Percentiles rank a stretch among this genome's conserved stretches.
phyloP scores from a whole-genome alignment of 2,113 vertebrate species.

The Tachysurus vachellii region DNA sequence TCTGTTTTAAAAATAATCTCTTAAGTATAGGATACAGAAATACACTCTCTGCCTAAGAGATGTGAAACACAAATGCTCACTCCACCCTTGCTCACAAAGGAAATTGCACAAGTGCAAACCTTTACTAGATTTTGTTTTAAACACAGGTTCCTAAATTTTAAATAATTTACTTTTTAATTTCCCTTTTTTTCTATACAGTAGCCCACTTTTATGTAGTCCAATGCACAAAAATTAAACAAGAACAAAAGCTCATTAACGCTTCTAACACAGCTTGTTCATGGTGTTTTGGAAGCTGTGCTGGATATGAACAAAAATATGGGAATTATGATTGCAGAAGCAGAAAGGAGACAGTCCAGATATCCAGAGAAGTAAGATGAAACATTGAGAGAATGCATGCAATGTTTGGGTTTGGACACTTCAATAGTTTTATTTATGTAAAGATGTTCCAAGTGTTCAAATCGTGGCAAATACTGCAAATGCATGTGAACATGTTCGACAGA shows the following conservation, averaged over 20 bases:
- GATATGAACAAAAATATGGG: not conserved
- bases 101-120: constrained; percentile 32
- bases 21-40: constrained; percentile 47
- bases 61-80: constrained; percentile 23
- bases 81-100: constrained; percentile 31
- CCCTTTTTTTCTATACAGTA: not conserved
- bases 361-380: constrained; percentile 37
- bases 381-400: constrained; percentile 62
- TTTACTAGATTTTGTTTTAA: too few relatives aligned
- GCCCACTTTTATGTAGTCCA: not conserved
- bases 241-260: not conserved
- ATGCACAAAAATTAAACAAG: not conserved
- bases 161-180: not conserved
- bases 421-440: constrained; percentile 75
- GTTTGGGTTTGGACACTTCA: constrained; percentile 64
- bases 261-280: not conserved
- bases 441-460: constrained; percentile 67
- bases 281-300: not conserved
- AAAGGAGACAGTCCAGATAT: constrained; percentile 4
- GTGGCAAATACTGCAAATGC: constrained; percentile 68
- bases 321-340: not conserved
- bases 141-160: not conserved
- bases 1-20: constrained; percentile 44
- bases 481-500: constrained; percentile 73
- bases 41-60: constrained; percentile 6